Conservation (phyloP, 2,113 vertebrate species). For the Eulemur rufifrons region DNA sequence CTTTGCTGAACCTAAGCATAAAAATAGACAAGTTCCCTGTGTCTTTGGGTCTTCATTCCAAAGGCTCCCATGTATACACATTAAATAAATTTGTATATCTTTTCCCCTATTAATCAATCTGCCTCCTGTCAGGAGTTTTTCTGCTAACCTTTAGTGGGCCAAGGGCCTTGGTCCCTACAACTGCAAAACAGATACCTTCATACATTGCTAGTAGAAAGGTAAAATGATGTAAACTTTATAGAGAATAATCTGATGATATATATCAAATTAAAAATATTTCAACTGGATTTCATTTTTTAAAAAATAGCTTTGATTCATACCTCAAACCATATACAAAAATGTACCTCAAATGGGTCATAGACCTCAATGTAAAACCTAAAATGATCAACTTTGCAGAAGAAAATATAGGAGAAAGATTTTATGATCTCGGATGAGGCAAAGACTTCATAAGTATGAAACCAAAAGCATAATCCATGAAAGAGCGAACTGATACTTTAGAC, state of each 20-base stretch:
- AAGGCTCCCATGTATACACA: too few relatives aligned
- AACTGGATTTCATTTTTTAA: background rate
- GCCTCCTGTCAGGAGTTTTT: too few relatives aligned
- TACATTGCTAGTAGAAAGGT: background rate
- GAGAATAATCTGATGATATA: background rate
- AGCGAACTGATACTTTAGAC: background rate
- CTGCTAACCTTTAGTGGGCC: too few relatives aligned
- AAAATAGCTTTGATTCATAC: background rate
- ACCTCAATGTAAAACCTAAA: background rate
- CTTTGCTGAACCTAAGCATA: too few relatives aligned
- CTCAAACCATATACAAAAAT: background rate
- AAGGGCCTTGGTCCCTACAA: too few relatives aligned
- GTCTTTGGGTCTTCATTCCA: too few relatives aligned
- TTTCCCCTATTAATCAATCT: too few relatives aligned
- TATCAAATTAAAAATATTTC: background rate
- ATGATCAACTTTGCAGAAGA: background rate
- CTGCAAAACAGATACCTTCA: background rate
- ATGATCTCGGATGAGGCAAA: background rate
- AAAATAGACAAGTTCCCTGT: too few relatives aligned
- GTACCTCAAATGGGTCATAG: background rate
- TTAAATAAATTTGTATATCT: too few relatives aligned
- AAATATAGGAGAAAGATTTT: background rate
- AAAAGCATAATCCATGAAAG: background rate
- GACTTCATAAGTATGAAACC: background rate
- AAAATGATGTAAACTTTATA: background rate